A percentile compares a stretch with the other conserved stretches of the same genome.
These are phyloP conservation scores for Artibeus lituratus DNA, from an alignment of 2,797 vertebrate genomes.

Conservation along the genomic window DNA sequence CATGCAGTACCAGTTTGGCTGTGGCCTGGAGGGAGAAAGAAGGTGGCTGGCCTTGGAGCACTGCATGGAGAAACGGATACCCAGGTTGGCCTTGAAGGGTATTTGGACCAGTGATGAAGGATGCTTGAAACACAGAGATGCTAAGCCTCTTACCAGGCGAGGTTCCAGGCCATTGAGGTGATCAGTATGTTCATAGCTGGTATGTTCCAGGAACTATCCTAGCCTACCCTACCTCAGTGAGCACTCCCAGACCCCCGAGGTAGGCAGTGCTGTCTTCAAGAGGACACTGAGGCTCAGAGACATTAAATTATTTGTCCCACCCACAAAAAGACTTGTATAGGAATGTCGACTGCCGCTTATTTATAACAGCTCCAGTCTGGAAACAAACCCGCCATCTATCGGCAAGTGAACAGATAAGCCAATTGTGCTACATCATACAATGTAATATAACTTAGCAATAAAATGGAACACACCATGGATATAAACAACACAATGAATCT, in stretches of 20 bases:
- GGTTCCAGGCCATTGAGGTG: not conserved
- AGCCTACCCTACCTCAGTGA: not conserved
- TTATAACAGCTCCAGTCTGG: not conserved
- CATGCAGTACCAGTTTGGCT: not conserved
- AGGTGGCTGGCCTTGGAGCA: not conserved
- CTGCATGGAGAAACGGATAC: not conserved
- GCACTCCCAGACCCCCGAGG: not conserved
- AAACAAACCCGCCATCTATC: conserved; percentile 7
- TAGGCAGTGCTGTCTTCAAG: not conserved
- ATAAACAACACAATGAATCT: not conserved
- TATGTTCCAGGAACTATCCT: not conserved
- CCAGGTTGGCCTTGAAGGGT: not conserved
- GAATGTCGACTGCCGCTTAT: not conserved
- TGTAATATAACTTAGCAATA: not conserved
- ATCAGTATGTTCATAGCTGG: not conserved
- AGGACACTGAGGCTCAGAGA: not conserved
- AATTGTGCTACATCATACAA: not conserved
- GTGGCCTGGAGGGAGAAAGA: not conserved
- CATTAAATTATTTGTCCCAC: not conserved
- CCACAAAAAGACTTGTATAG: not conserved
- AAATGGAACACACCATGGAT: not conserved
- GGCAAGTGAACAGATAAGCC: not conserved
- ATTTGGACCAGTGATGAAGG: not conserved
- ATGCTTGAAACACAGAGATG: conserved; percentile 18
- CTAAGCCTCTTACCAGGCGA: not conserved